phyloP scores from a whole-genome alignment of 2,113 vertebrate species.

The Columbina picui region DNA sequence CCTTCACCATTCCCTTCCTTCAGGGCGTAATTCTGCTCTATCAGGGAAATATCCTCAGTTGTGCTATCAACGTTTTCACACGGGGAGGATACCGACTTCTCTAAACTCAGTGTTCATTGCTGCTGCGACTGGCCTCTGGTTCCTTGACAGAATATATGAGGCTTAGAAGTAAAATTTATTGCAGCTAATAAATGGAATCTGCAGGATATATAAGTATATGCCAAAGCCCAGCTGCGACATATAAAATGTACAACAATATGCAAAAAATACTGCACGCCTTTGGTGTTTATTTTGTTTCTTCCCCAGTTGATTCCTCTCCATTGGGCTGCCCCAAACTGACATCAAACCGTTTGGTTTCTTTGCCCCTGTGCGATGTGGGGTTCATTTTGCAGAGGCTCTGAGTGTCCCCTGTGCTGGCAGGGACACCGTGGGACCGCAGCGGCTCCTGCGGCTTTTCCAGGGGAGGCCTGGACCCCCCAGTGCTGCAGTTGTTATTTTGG shows the following conservation, averaged over 20 bases:
- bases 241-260: not conserved
- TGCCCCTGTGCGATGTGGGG: no score
- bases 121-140: not conserved
- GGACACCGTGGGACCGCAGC: rapidly evolving
- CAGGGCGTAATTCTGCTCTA: not conserved
- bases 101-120: not conserved
- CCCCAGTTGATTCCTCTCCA: not conserved
- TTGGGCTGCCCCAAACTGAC: not conserved
- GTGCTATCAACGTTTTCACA: not conserved
- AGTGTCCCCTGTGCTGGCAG: not conserved
- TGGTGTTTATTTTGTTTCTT: not conserved
- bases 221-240: not conserved
- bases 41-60: not conserved
- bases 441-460: not conserved
- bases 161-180: not conserved
- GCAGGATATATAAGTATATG: not conserved
- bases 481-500: not conserved
- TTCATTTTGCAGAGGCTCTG: not conserved
- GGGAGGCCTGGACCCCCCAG: not conserved
- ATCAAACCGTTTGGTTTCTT: not conserved
- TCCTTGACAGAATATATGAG: not conserved
- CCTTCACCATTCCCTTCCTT: not conserved
- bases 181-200: not conserved
- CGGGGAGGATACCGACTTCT: not conserved
- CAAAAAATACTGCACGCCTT: not conserved